Evolutionary conservation across 2,113 vertebrate species (phyloP).

Genomic region (Larimichthys crocea): DNA sequence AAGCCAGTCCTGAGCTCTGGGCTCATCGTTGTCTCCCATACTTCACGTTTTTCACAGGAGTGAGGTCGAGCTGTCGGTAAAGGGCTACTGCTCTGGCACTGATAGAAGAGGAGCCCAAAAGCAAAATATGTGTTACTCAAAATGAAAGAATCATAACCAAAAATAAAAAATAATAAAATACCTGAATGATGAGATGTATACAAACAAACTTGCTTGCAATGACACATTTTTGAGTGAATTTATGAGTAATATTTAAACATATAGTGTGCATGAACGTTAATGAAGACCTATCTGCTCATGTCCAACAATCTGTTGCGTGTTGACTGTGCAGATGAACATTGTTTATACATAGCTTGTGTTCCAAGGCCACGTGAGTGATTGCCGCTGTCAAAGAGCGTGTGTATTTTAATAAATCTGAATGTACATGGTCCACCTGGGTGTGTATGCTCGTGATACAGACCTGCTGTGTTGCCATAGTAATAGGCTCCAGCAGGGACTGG

Average conservation of each 20-base stretch:
- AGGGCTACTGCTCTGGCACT: conserved; percentile 59
- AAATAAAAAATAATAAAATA: background rate
- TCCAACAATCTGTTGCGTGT: conserved; percentile 4
- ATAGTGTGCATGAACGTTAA: background rate
- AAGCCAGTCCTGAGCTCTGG: conserved; percentile 57
- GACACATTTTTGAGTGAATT: background rate
- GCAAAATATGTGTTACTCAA: conserved; percentile 72
- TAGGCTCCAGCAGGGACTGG: conserved; percentile 87
- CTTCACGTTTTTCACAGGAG: conserved; percentile 64
- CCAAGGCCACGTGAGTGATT: background rate
- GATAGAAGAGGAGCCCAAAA: conserved; percentile 67
- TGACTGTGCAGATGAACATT: background rate
- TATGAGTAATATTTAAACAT: background rate
- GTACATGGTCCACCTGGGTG: conserved; percentile 49
- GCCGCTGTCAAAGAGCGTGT: conserved; percentile 14
- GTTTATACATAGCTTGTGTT: background rate
- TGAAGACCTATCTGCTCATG: background rate
- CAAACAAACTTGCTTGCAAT: conserved; percentile 5
- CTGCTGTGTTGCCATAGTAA: conserved; percentile 84
- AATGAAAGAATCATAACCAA: conserved; percentile 33
- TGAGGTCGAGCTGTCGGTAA: conserved; percentile 63
- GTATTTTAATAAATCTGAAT: conserved; percentile 54
- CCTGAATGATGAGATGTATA: conserved; percentile 15
- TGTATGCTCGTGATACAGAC: conserved; percentile 85
- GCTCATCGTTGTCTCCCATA: conserved; percentile 50